phyloP scores from a whole-genome alignment of 2,888 invertebrate genomes.

The Agrenia bidenticulata region DNA sequence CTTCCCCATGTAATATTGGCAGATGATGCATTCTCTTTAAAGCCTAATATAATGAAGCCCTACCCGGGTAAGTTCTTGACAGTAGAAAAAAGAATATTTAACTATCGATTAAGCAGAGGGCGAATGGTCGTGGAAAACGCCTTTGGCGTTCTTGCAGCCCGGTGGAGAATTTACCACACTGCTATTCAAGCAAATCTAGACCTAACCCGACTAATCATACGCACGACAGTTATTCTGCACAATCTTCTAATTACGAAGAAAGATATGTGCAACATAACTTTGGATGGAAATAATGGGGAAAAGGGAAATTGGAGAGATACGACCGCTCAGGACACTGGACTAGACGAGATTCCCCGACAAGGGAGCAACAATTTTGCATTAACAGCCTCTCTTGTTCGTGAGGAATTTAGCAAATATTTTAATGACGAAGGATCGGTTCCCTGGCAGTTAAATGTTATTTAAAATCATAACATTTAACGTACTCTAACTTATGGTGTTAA shows the following conservation, averaged over 20 bases:
- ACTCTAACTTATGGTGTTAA: too few species aligned
- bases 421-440: background rate
- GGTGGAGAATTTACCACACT: constrained; percentile 40
- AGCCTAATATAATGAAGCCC: constrained; percentile 19
- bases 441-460: too few species aligned
- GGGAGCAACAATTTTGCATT: background rate
- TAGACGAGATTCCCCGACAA: background rate
- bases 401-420: background rate
- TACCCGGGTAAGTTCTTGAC: background rate
- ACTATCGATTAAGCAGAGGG: constrained; percentile 24
- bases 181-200: constrained; percentile 34
- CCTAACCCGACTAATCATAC: constrained; percentile 24
- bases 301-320: background rate
- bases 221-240: constrained; percentile 29
- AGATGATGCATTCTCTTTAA: constrained; percentile 25
- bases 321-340: background rate
- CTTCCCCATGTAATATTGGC: constrained; percentile 16
- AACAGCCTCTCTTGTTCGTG: background rate
- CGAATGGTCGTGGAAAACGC: constrained; percentile 5
- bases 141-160: constrained; percentile 43
- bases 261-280: constrained; percentile 16
- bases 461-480: too few species aligned
- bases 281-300: too few species aligned
- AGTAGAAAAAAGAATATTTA: constrained; percentile 12
- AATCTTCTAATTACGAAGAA: constrained; percentile 26